Conservation (phyloP, 2,113 vertebrate species). For the Pedetes capensis region DNA sequence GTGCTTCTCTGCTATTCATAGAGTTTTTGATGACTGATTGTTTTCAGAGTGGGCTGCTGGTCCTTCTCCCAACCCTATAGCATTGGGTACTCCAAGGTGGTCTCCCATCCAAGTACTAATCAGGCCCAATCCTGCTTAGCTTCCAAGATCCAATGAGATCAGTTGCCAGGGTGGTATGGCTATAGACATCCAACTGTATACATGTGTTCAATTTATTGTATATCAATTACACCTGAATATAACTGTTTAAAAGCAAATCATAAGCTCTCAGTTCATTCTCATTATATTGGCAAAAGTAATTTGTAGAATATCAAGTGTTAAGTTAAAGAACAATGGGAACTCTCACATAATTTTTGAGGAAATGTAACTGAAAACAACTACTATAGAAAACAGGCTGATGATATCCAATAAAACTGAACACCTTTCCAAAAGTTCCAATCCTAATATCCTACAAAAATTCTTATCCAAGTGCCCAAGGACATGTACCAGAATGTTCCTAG, state of each 20-base stretch:
- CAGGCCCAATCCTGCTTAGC: no score
- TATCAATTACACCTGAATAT: not conserved
- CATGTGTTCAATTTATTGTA: not conserved
- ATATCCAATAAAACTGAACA: not conserved
- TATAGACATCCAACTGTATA: not conserved
- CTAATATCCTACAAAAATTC: not conserved
- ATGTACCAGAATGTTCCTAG: not conserved
- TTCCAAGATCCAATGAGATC: no score
- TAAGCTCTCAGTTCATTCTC: not conserved
- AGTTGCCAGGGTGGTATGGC: no score
- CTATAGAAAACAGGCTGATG: not conserved
- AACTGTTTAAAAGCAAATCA: not conserved
- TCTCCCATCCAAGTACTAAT: no score
- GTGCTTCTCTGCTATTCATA: no score
- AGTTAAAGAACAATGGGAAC: not conserved
- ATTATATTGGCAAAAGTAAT: not conserved
- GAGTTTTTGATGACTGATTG: no score
- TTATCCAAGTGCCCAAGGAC: no score
- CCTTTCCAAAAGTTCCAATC: not conserved
- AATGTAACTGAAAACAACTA: not conserved
- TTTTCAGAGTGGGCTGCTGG: no score
- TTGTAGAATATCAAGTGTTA: not conserved
- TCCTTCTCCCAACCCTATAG: no score
- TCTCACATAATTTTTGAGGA: not conserved
- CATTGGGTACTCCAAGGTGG: no score